Percentiles rank a stretch among this genome's conserved stretches.
These are phyloP conservation scores for Bombus superbus DNA, from an alignment of 1,140 invertebrate genomes.

Conservation along the genomic window DNA sequence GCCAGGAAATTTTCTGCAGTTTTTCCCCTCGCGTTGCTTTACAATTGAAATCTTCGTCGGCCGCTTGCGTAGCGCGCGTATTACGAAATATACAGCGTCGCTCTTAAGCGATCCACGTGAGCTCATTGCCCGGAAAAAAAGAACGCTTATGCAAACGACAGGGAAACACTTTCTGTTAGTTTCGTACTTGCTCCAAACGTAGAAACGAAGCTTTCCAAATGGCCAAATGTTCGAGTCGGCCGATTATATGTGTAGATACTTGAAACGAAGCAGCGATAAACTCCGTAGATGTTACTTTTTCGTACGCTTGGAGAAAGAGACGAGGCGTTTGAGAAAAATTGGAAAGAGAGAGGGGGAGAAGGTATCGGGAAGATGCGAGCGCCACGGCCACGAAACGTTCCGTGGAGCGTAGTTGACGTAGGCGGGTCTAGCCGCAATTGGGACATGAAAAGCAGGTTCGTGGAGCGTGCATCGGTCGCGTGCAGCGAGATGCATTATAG, in stretches of 20 bases:
- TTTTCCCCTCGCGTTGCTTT: background rate
- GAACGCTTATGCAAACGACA: background rate
- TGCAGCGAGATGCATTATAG: slow-evolving; percentile 39
- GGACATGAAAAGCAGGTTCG: slow-evolving; percentile 47
- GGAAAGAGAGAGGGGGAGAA: background rate
- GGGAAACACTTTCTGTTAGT: background rate
- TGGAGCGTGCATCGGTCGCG: slow-evolving; percentile 50
- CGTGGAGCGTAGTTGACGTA: background rate
- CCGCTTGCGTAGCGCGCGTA: too few species aligned
- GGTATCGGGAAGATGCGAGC: background rate
- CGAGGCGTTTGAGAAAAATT: too few species aligned
- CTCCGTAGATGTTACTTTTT: background rate
- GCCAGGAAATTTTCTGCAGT: background rate
- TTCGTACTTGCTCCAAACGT: background rate
- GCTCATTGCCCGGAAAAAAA: slow-evolving; percentile 2
- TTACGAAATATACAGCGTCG: background rate
- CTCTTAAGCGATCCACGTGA: background rate
- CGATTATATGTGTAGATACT: background rate
- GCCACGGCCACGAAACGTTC: background rate
- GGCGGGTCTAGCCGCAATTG: slow-evolving; percentile 43
- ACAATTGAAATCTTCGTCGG: slow-evolving; percentile 5
- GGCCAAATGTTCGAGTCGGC: too few species aligned
- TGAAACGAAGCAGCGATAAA: fast-evolving
- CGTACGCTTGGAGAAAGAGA: background rate
- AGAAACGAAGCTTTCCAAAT: background rate